Evolutionary conservation across 2,888 invertebrate genomes (phyloP).

Genomic region (Synanthedon tipuliformis): DNA sequence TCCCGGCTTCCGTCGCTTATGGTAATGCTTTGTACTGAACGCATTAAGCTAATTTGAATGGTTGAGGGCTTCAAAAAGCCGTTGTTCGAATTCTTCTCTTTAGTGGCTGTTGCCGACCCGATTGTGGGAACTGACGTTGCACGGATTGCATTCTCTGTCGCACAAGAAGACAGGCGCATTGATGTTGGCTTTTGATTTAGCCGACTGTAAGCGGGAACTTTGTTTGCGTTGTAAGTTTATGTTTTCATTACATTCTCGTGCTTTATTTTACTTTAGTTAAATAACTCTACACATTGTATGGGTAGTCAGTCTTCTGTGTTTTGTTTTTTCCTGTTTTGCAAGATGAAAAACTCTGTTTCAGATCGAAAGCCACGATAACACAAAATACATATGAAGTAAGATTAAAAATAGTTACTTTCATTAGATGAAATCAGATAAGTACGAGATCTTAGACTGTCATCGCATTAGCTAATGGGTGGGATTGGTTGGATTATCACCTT

Average conservation of each 20-base stretch:
- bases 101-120: slow-evolving; percentile 43
- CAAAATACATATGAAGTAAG: slow-evolving; percentile 5
- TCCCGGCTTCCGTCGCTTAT: slow-evolving; percentile 50
- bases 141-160: slow-evolving; percentile 53
- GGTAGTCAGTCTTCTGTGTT: neutral
- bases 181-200: slow-evolving; percentile 31
- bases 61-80: slow-evolving; percentile 59
- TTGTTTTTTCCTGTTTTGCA: neutral
- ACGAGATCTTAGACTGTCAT: slow-evolving; percentile 55
- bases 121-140: slow-evolving; percentile 52
- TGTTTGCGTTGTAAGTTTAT: slow-evolving; percentile 33
- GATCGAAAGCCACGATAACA: slow-evolving; percentile 1
- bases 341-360: neutral
- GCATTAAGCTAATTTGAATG: slow-evolving; percentile 70
- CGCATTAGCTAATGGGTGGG: slow-evolving; percentile 41
- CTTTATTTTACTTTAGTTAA: slow-evolving; percentile 4
- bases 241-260: slow-evolving; percentile 24
- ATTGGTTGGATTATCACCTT: slow-evolving; percentile 27
- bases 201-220: slow-evolving; percentile 24
- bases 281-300: neutral
- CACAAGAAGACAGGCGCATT: slow-evolving; percentile 34
- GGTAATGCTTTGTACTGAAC: slow-evolving; percentile 59
- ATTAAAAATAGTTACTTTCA: slow-evolving; percentile 45
- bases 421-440: slow-evolving; percentile 59
- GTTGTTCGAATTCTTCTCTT: slow-evolving; percentile 64